Conservation (phyloP, 1,140 invertebrate species). For the Agrilus planipennis region DNA sequence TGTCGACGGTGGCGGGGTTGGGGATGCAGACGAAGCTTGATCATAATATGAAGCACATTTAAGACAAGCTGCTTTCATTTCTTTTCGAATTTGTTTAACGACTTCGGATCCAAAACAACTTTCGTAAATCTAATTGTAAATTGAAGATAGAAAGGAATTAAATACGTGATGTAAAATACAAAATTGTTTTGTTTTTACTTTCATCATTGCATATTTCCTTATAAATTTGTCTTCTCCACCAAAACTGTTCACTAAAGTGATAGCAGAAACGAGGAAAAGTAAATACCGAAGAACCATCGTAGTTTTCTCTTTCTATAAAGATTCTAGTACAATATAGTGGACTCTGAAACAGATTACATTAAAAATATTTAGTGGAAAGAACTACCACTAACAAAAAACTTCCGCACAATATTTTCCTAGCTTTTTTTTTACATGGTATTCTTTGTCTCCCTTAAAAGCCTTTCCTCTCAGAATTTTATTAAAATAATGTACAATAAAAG, state of each 20-base stretch:
- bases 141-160: background rate
- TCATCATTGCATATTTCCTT: conserved; percentile 57
- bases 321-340: too few species aligned
- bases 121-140: conserved; percentile 45
- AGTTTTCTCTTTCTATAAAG: background rate
- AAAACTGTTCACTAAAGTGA: background rate
- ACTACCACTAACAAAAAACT: too few species aligned
- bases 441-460: too few species aligned
- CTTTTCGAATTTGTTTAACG: conserved; percentile 49
- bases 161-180: background rate
- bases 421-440: too few species aligned
- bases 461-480: too few species aligned
- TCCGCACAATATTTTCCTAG: too few species aligned
- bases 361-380: too few species aligned
- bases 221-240: conserved; percentile 47
- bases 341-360: too few species aligned
- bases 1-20: conserved; percentile 30
- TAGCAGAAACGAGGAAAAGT: too few species aligned
- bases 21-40: too few species aligned
- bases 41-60: conserved; percentile 44
- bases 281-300: background rate
- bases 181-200: conserved; percentile 36
- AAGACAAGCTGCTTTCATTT: conserved; percentile 49
- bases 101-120: conserved; percentile 52
- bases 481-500: too few species aligned